A percentile compares a stretch with the other conserved stretches of the same genome.
These are phyloP conservation scores for Acanthosoma haemorrhoidale DNA, from an alignment of 2,888 invertebrate species.

Conservation along the genomic window DNA sequence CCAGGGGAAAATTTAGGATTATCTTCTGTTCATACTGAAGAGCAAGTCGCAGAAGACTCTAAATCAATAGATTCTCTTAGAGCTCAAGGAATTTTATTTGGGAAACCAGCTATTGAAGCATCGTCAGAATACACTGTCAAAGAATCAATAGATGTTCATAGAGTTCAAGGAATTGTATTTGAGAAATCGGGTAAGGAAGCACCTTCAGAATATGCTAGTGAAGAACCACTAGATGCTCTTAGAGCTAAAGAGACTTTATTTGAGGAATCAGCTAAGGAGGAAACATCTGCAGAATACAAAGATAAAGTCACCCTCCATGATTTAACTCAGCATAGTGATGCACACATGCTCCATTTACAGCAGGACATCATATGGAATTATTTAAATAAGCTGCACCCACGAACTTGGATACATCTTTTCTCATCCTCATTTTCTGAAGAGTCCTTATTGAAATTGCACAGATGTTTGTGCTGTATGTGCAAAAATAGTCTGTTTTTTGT, in stretches of 20 bases:
- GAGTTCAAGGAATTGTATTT: not conserved
- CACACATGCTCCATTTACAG: conserved; percentile 2
- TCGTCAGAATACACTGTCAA: not conserved
- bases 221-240: not conserved
- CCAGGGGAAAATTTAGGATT: not conserved
- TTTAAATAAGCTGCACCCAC: not conserved
- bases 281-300: not conserved
- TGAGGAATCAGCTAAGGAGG: not conserved
- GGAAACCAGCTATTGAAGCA: not conserved
- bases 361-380: not conserved
- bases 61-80: not conserved
- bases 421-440: conserved; percentile 5
- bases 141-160: not conserved
- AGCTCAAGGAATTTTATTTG: not conserved
- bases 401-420: not conserved
- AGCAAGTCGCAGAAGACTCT: not conserved
- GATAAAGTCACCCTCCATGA: not conserved
- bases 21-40: not conserved
- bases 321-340: conserved; percentile 17
- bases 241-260: not conserved
- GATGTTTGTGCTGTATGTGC: not conserved
- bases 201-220: not conserved
- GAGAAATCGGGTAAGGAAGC: not conserved
- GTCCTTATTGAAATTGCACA: not conserved
- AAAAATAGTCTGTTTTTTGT: conserved; percentile 2